Evolutionary conservation across 2,888 invertebrate genomes (phyloP), one percentile per base, ranked within the genome.

Genomic region (Amphipyra tragopoginis): DNA sequence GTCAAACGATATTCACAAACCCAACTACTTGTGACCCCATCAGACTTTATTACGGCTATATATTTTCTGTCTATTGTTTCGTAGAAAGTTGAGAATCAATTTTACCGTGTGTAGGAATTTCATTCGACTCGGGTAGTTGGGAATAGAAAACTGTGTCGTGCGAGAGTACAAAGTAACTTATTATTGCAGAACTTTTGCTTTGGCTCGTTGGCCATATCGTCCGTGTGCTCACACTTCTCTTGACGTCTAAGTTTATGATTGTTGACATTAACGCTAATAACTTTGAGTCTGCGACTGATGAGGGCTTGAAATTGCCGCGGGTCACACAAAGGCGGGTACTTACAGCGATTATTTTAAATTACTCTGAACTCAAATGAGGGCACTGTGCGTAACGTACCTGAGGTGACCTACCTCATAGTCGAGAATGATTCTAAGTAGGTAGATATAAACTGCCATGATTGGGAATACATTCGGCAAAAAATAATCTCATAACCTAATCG

Each of bases 21-120:
- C 21, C 11, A 59, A 58, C 15, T 56, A 57, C 9, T 57, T 43
- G 51, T 52, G 66, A 63, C 51, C 53, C 39, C 57, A 75, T 75
- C 66, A 72, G 21, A 72, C 26, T 72, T 61, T 72, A 44, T 49
- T 59, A 39, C 45, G 40, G 49, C 38, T 40, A 36, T 47, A 57
- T 43, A 65, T 58, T 71, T 56, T 29, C 40, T 58, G 52, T 40
- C 42, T 53, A 64, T 61, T 75, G 52, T 75, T 76, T 53, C 47
- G 14, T 63, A 57, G 57, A 61, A 59, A 65, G 55, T 75, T 59
- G 33, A 44, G 47, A 72, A 72, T 76, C 58, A 65, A 72, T 76
- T 76, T 55, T 43, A 9, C 48, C 43, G 50, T 55, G 55, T 55
- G 49, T 34, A 34, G 21, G 42, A 72, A 65, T 61, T 65, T 53